Base-by-base conservation (phyloP, 2,113 vertebrate genomes). In the Ceratotherium simum region DNA sequence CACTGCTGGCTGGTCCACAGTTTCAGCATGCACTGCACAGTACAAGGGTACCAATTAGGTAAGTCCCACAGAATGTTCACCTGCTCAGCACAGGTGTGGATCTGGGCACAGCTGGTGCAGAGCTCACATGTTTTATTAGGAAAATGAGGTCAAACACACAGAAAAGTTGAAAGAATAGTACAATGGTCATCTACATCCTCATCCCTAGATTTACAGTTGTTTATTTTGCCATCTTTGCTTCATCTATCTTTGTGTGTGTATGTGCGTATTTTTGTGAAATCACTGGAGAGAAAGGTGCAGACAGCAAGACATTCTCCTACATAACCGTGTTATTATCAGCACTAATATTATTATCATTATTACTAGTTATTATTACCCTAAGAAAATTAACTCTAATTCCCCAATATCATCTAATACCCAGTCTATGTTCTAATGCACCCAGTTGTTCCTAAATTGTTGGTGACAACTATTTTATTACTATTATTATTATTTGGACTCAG, bases 21-120 rank as follows among this genome's bases (percentile, higher is more conserved):
- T 4, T 99, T 99, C 79, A 98, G 99, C 94, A 98, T 99, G 98
- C 98, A 98, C 96, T 99, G 99, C 95, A 99, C 99, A 42, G 99
- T 99, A 70, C 98, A 98, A 87, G 99, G 98, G 64, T 99, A 99
- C 58, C 97, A 98, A 31, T 11, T 98, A 58, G 98, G 98, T 99
- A 96, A 99, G 99, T 98, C 54, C 29, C n/a, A 33, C 29, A 3
- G 8, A 4, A 2, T 0, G 54, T 14, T 29, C 36, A 1, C 27
- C 33, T 25, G 62, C 25, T 27, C 16, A 10, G 46, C 51, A 1
- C 16, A 42, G n/a, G 20, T 3, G 25, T 2, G 27, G n/a, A 16
- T 18, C 33, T 6, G 3, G 29, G 36, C 21, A 13, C 12, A 58
- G 14, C 48, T 8, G 29, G 18, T 6, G 10, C 39, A 4, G 3